Conservation (phyloP, 2,797 vertebrate genomes). For the Silurus aristotelis region DNA sequence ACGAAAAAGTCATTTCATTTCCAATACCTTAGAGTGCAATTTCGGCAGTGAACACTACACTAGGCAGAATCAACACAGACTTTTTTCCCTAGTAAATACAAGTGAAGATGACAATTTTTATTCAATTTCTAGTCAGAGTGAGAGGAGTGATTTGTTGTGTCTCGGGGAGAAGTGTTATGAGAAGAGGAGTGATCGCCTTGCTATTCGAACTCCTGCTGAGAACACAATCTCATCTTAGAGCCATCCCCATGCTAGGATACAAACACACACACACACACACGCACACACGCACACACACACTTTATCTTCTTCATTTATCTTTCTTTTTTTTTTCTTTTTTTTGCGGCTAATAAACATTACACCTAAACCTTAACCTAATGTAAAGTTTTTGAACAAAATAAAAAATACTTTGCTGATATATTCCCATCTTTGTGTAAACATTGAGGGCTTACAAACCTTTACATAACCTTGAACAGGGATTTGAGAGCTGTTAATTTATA, state of each 20-base stretch:
- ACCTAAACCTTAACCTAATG: background rate
- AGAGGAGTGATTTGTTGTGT: conserved; percentile 73
- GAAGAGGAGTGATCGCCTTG: conserved; percentile 72
- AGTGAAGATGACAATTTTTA: conserved; percentile 77
- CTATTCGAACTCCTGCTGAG: conserved; percentile 73
- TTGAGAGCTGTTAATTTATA: background rate
- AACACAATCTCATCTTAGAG: conserved; percentile 75
- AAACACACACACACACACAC: conserved; percentile 65
- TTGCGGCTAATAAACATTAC: background rate
- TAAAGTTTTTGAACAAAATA: background rate
- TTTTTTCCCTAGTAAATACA: conserved; percentile 66
- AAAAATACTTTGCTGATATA: background rate
- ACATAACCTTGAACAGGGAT: background rate
- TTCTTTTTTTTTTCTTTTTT: background rate
- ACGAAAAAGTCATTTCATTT: conserved; percentile 58
- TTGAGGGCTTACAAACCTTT: no score
- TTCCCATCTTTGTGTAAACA: background rate
- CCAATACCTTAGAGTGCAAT: conserved; percentile 70
- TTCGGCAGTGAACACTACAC: conserved; percentile 74
- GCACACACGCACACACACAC: background rate
- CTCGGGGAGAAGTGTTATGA: conserved; percentile 76
- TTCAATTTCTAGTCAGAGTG: conserved; percentile 76
- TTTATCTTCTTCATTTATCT: background rate
- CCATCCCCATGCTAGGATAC: conserved; percentile 74
- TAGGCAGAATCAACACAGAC: conserved; percentile 64